Percentiles rank a stretch among this genome's conserved stretches.
phyloP scores from a whole-genome alignment of 1,140 invertebrate species.

The Hyles euphorbiae region DNA sequence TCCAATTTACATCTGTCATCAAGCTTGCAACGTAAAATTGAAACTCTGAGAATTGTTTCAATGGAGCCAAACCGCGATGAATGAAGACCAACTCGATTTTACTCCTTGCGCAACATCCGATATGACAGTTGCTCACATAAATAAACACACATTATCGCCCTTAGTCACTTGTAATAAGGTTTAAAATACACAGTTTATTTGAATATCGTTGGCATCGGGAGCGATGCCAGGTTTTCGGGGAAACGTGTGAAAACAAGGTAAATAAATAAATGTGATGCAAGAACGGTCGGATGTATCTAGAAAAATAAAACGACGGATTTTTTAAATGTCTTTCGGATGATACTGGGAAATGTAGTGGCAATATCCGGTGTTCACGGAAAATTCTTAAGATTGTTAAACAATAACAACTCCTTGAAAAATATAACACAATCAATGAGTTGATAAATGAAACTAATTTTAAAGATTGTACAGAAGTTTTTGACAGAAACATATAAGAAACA shows the following conservation, averaged over 20 bases:
- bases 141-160: neutral
- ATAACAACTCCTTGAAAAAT: too few species aligned
- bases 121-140: constrained; percentile 7
- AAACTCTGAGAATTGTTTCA: constrained; percentile 1
- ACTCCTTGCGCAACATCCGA: constrained; percentile 4
- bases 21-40: constrained; percentile 1
- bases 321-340: too few species aligned
- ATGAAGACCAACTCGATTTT: constrained; percentile 1
- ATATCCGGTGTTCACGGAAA: too few species aligned
- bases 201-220: constrained; percentile 18
- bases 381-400: too few species aligned
- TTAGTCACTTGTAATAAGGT: neutral
- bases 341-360: too few species aligned
- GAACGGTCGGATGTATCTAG: constrained; percentile 11
- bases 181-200: constrained; percentile 2
- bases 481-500: too few species aligned
- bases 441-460: too few species aligned
- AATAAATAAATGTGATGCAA: constrained; percentile 34
- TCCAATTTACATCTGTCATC: constrained; percentile 6
- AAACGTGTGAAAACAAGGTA: constrained; percentile 17
- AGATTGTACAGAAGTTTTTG: too few species aligned
- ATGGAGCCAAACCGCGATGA: constrained; percentile 4
- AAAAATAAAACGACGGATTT: constrained; percentile 3
- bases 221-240: constrained; percentile 26
- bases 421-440: too few species aligned